Conservation (phyloP, 2,797 vertebrate species). For the Melanotaenia parkinsoni region DNA sequence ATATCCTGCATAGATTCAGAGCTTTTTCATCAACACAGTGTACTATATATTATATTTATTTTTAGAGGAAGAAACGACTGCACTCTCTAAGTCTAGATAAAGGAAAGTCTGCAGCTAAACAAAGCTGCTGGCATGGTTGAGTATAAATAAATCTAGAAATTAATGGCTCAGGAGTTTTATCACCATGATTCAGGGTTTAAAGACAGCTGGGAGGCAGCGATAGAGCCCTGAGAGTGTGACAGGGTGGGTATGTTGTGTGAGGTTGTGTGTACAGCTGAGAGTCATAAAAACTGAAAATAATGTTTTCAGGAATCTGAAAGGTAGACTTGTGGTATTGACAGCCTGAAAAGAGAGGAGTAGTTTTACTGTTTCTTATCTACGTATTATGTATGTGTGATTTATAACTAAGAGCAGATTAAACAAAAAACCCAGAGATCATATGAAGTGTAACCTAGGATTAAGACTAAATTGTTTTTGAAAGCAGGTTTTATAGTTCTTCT, state of each 20-base stretch:
- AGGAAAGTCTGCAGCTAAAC: slow-evolving; percentile 32
- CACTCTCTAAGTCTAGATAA: slow-evolving; percentile 40
- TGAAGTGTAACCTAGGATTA: slow-evolving; percentile 17
- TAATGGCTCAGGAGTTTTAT: slow-evolving; percentile 70
- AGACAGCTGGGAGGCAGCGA: slow-evolving; percentile 67
- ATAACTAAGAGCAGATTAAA: slow-evolving; percentile 37
- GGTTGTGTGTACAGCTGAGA: slow-evolving; percentile 59
- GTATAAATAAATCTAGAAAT: slow-evolving; percentile 70
- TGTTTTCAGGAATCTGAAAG: slow-evolving; percentile 64
- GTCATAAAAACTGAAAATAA: slow-evolving; percentile 80
- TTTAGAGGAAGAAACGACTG: slow-evolving; percentile 31
- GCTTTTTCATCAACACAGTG: slow-evolving; percentile 1
- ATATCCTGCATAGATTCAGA: slow-evolving; percentile 16
- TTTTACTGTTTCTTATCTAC: slow-evolving; percentile 49
- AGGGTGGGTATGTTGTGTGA: slow-evolving; percentile 32
- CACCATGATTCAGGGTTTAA: slow-evolving; percentile 68
- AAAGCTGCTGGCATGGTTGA: slow-evolving; percentile 42
- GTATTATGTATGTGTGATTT: slow-evolving; percentile 12
- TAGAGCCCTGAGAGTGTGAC: slow-evolving; percentile 53
- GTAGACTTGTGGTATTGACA: slow-evolving; percentile 54
- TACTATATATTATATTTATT: slow-evolving; percentile 30
- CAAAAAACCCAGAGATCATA: not conserved
- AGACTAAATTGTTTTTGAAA: slow-evolving; percentile 20
- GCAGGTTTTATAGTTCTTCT: not conserved
- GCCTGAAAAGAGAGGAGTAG: slow-evolving; percentile 41